A percentile compares a stretch with the other conserved stretches of the same genome.
Evolutionary conservation across 2,888 invertebrate genomes (phyloP).

Genomic region (Ophion slaviceki): DNA sequence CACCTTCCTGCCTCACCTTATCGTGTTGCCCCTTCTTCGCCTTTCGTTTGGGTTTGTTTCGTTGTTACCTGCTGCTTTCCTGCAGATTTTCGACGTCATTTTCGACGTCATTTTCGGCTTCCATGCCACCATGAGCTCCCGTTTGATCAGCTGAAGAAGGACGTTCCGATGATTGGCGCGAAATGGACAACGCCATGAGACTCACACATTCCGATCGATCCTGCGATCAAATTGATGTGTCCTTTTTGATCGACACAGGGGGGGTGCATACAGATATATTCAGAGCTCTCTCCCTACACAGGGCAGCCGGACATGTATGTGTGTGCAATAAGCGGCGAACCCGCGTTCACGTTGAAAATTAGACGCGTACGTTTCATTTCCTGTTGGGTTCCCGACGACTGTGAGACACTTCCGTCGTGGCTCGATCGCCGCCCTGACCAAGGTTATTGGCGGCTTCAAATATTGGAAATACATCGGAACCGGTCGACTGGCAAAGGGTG

Average conservation of each 20-base stretch:
- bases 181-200: background rate
- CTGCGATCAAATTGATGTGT: background rate
- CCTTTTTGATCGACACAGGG: background rate
- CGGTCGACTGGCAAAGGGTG: constrained; percentile 7
- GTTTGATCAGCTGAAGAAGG: background rate
- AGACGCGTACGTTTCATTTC: constrained; percentile 82
- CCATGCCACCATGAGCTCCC: background rate
- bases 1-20: too few species aligned
- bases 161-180: background rate
- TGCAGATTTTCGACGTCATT: too few species aligned
- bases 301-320: constrained; percentile 8
- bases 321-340: constrained; percentile 19
- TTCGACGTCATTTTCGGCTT: too few species aligned
- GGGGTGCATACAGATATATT: background rate
- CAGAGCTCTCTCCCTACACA: background rate
- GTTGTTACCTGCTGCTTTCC: too few species aligned
- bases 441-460: constrained; percentile 73
- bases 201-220: background rate
- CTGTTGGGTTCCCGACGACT: constrained; percentile 72
- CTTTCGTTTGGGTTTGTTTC: too few species aligned
- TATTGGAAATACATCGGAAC: constrained; percentile 80
- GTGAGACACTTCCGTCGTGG: constrained; percentile 79
- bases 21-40: too few species aligned
- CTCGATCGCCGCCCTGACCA: constrained; percentile 60
- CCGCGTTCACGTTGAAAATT: constrained; percentile 79